Base-by-base conservation (phyloP, 2,888 invertebrate genomes). In the Andrena trimmerana region DNA sequence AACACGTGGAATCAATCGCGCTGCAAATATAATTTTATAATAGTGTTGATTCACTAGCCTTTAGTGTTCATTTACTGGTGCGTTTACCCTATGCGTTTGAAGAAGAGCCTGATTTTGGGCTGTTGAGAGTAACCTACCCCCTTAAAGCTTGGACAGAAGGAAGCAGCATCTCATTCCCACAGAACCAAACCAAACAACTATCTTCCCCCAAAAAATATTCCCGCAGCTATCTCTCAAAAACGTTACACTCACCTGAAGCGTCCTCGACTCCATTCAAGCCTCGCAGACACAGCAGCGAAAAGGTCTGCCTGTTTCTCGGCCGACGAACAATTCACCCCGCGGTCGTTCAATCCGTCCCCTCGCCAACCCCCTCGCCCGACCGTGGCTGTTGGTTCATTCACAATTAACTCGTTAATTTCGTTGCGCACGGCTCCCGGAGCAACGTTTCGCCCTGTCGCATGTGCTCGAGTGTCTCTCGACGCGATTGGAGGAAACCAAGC, bases 401-500 rank as follows among this genome's bases (percentile, higher is more conserved):
- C 80, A 80, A 80, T 80, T 80, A 80, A 80, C 80, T 71, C 71
- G 52, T 71, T 80, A 62, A 80, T 79, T 63, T 78, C 36, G 29
- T 59, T 59, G 36, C 78, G 20, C 31, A 48, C 20, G 29, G 16
- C 20, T 24, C 16, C 36, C 29, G 13, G 42, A 20, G n/a, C 29
- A 50, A 24, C 29, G 50, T 31, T 24, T 16, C 48, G 48, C 27
- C 27, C 20, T 16, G 13, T 48, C 16, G 52, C 50, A n/a, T 36
- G 42, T 24, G 42, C 60, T 20, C 31, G 2, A 16, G 66, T 27
- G 63, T 57, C 67, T 67, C 50, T 69, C 71, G 13, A 27, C 69
- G 74, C 71, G 83, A 83, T 84, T 71, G 74, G 84, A 78, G 57
- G 83, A 74, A 74, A 50, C 20, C 10, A 36, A 48, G n/a, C 4